Conservation (phyloP, 2,113 vertebrate genomes). For the Syrrhaptes paradoxus region DNA sequence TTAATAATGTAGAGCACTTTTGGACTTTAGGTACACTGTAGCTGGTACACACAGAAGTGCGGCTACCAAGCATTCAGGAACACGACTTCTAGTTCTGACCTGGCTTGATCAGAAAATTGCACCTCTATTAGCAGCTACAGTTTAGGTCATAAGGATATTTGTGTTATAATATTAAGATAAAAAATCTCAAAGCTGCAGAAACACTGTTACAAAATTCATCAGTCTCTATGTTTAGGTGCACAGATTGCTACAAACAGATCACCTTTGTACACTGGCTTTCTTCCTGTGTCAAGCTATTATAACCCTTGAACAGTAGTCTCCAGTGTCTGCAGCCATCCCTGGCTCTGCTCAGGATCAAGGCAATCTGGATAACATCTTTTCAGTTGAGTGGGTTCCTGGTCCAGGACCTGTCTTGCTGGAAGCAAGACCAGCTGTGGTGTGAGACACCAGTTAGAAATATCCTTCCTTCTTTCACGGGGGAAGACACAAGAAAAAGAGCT, state of each 20-base stretch:
- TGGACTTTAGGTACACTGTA: neutral
- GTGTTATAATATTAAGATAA: neutral
- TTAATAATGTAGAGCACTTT: rapidly evolving
- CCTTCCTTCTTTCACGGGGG: neutral
- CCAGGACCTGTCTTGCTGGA: neutral
- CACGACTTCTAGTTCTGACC: neutral
- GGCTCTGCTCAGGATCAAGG: neutral
- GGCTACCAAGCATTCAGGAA: neutral
- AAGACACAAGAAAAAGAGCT: neutral
- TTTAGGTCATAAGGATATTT: neutral
- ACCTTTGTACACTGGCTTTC: neutral
- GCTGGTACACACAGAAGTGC: neutral
- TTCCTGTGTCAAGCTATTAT: neutral
- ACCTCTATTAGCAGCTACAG: neutral
- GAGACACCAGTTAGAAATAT: neutral
- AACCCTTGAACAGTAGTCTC: neutral
- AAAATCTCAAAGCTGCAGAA: neutral
- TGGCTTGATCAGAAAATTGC: neutral
- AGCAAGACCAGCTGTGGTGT: neutral
- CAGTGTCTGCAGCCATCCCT: neutral
- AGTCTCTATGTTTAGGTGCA: neutral
- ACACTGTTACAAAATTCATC: neutral
- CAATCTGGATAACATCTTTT: neutral
- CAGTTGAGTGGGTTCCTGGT: neutral
- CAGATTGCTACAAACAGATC: neutral